Percentiles rank a stretch among this genome's conserved stretches.
phyloP scores from a whole-genome alignment of 2,888 invertebrate species.

The Amiota minor region DNA sequence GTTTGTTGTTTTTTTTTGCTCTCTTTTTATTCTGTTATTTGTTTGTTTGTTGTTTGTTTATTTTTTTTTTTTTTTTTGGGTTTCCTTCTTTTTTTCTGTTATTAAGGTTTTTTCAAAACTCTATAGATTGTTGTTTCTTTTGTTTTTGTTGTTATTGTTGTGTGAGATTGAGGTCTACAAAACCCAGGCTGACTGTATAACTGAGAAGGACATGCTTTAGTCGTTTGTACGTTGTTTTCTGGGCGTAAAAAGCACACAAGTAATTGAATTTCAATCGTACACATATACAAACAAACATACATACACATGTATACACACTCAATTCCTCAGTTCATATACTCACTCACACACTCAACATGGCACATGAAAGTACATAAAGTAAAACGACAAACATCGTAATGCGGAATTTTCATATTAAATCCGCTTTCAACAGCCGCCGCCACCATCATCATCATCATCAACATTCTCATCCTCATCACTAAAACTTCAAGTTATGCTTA shows the following conservation, averaged over 20 bases:
- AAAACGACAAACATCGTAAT: constrained; percentile 64
- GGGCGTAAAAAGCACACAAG: constrained; percentile 64
- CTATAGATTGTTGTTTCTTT: not conserved
- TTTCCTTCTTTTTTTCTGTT: constrained; percentile 36
- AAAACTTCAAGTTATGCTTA: too few species aligned
- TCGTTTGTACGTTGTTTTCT: constrained; percentile 6
- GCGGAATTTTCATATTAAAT: constrained; percentile 68
- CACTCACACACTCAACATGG: constrained; percentile 16
- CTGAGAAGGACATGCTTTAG: too few species aligned
- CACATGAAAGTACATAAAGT: constrained; percentile 51
- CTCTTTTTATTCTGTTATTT: not conserved
- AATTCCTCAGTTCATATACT: not conserved
- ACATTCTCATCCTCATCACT: not conserved
- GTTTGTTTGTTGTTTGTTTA: constrained; percentile 8
- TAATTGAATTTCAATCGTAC: constrained; percentile 66
- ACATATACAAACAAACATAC: constrained; percentile 24
- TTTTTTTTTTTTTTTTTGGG: constrained; percentile 38
- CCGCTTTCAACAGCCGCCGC: constrained; percentile 49
- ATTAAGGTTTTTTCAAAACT: not conserved
- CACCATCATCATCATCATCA: constrained; percentile 3
- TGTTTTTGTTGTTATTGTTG: not conserved
- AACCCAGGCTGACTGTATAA: too few species aligned
- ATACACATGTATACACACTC: constrained; percentile 22
- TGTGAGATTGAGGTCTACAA: too few species aligned
- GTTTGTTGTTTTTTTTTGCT: constrained; percentile 17